Evolutionary conservation across 2,797 vertebrate species (phyloP).

Genomic region (Echiichthys vipera): DNA sequence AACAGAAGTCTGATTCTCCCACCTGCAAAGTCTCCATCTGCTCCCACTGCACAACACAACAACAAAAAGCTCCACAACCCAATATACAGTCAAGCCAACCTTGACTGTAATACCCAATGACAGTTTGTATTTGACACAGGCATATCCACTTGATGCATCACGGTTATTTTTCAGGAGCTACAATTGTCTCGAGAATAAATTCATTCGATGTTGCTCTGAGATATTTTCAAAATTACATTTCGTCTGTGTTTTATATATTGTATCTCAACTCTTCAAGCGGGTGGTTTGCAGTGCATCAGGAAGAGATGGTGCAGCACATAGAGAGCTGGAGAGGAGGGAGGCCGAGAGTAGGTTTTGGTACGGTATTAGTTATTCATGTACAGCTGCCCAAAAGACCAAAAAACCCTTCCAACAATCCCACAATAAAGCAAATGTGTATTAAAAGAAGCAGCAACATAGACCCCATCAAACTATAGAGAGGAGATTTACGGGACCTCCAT

Average conservation of each 20-base stretch:
- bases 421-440: conserved; percentile 42
- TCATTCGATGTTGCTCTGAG: conserved; percentile 44
- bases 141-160: conserved; percentile 53
- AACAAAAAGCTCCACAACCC: conserved; percentile 63
- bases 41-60: conserved; percentile 66
- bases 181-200: conserved; percentile 62
- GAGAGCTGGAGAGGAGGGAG: conserved; percentile 24
- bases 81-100: conserved; percentile 61
- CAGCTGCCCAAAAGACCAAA: conserved; percentile 42
- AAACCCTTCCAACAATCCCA: conserved; percentile 7
- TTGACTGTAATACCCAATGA: conserved; percentile 60
- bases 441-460: conserved; percentile 40
- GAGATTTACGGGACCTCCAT: conserved; percentile 65
- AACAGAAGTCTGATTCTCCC: conserved; percentile 84
- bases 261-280: conserved; percentile 44
- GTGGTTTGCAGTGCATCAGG: conserved; percentile 54
- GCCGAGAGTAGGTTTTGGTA: conserved; percentile 32
- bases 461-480: conserved; percentile 43
- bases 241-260: conserved; percentile 36
- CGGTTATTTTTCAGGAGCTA: conserved; percentile 55
- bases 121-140: conserved; percentile 64
- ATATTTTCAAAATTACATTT: conserved; percentile 60
- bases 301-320: conserved; percentile 24
- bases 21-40: conserved; percentile 89
- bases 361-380: conserved; percentile 62